phyloP scores from a whole-genome alignment of 2,888 invertebrate species.

The Cheilosia scutellata region DNA sequence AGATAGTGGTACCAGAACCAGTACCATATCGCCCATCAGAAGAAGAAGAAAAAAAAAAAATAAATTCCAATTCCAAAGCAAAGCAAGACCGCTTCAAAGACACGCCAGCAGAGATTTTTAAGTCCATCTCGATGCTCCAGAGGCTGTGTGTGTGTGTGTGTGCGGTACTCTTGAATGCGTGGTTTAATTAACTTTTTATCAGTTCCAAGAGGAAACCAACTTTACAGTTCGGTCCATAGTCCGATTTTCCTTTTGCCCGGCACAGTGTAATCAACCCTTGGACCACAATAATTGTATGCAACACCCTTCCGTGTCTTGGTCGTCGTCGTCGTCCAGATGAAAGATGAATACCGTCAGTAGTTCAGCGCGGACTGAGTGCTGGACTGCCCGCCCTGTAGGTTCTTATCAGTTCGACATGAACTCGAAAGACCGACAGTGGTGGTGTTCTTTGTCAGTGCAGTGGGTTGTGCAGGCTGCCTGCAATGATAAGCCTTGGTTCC shows the following conservation, averaged over 20 bases:
- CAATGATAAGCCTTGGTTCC: slow-evolving; percentile 52
- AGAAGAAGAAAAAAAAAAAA: slow-evolving; percentile 1
- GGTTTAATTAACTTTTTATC: slow-evolving; percentile 76
- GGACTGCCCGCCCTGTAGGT: not conserved
- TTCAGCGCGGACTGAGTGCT: slow-evolving; percentile 15
- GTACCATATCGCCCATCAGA: slow-evolving; percentile 17
- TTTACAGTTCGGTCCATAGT: slow-evolving; percentile 54
- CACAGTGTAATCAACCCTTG: slow-evolving; percentile 63
- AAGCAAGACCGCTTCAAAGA: slow-evolving; percentile 58
- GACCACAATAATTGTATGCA: slow-evolving; percentile 37
- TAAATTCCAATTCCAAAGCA: not conserved
- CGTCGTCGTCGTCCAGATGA: slow-evolving; percentile 45
- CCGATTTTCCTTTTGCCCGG: slow-evolving; percentile 37
- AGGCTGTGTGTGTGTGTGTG: not conserved
- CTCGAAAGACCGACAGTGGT: slow-evolving; percentile 52
- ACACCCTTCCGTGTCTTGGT: slow-evolving; percentile 60
- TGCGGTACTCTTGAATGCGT: slow-evolving; percentile 51
- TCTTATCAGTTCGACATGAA: slow-evolving; percentile 68
- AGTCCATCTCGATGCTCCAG: slow-evolving; percentile 48
- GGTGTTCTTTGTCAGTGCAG: slow-evolving; percentile 56
- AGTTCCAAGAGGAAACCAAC: slow-evolving; percentile 73
- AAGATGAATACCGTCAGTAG: slow-evolving; percentile 42
- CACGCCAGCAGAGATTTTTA: slow-evolving; percentile 63
- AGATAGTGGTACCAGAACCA: slow-evolving; percentile 18
- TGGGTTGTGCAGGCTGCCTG: slow-evolving; percentile 7